Evolutionary conservation across 2,888 invertebrate genomes (phyloP), one percentile per base, ranked within the genome.

Genomic region (Pyrochroa serraticornis): DNA sequence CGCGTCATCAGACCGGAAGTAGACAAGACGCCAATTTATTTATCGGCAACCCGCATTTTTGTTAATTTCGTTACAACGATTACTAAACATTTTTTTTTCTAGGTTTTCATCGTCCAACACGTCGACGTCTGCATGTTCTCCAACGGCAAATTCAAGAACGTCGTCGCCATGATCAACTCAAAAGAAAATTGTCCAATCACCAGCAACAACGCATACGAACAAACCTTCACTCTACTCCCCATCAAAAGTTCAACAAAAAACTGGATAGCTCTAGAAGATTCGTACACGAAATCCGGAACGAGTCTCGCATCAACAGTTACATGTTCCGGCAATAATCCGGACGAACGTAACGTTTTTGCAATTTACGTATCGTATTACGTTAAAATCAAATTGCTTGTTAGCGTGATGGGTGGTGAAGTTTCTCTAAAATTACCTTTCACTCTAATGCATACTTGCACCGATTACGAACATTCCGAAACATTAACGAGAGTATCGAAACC

Each of bases 111-210:
- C 53, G 90, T 94, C 1, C 94, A 95, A 75, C 92, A 93, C 77
- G 94, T 94, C 14, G 93, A 94, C 75, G 95, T 96, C 0, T 94
- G 94, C 79, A 94, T 96, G 91, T 93, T 95, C 80, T 95, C 94
- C 66, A 93, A 94, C 72, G 94, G 94, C 0, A 94, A 94, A 80
- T 95, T 95, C 82, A 94, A 95, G 80, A 95, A 94, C 77, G 88
- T 92, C n/a, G 93, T 95, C 1, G 93, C 92, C 1, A 73, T 82
- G 60, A 74, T 84, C 44, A 85, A 86, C 60, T 83, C 85, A 57
- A 85, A 82, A 59, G 85, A 87, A 0, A 84, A 83, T 56, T 85
- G 85, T 69, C 89, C 90, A 0, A 83, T 92, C 5, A 78, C 84
- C 34, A 87, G 91, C 0, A 88, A 88, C 0, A 84, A 85, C 13